Evolutionary conservation across 2,797 vertebrate species (phyloP).

Genomic region (Alectoris magna): DNA sequence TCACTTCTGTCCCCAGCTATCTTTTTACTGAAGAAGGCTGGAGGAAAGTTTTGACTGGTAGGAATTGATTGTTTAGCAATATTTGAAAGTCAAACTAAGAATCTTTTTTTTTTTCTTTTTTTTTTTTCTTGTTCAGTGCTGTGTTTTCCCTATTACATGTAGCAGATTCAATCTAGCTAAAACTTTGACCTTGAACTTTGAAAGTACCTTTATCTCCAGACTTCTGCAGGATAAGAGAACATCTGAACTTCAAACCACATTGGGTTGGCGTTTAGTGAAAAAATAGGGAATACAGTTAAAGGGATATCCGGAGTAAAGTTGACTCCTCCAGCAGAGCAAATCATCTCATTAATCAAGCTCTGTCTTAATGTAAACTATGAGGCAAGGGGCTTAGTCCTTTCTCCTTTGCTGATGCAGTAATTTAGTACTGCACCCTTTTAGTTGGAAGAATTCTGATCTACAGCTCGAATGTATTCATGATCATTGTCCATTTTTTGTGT

Average conservation of each 20-base stretch:
- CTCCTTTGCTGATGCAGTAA: background rate
- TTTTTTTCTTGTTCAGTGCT: background rate
- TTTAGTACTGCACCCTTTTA: background rate
- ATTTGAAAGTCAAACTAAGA: background rate
- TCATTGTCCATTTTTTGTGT: background rate
- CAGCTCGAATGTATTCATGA: background rate
- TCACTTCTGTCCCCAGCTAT: accelerated
- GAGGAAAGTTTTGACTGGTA: background rate
- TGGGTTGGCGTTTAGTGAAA: background rate
- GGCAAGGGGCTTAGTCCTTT: background rate
- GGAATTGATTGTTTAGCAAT: background rate
- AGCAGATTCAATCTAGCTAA: background rate
- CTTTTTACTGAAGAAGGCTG: background rate
- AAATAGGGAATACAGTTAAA: background rate
- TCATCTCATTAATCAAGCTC: background rate
- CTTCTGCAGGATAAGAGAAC: background rate
- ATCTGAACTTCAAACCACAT: background rate
- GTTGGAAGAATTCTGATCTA: background rate
- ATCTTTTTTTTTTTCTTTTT: too few relatives aligned
- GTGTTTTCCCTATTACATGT: background rate
- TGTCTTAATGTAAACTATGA: background rate
- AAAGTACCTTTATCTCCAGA: accelerated
- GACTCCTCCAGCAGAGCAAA: background rate
- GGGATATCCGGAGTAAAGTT: background rate
- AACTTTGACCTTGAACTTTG: background rate